Evolutionary conservation across 2,888 invertebrate genomes (phyloP), one percentile per base, ranked within the genome.

Genomic region (Seira ritae): DNA sequence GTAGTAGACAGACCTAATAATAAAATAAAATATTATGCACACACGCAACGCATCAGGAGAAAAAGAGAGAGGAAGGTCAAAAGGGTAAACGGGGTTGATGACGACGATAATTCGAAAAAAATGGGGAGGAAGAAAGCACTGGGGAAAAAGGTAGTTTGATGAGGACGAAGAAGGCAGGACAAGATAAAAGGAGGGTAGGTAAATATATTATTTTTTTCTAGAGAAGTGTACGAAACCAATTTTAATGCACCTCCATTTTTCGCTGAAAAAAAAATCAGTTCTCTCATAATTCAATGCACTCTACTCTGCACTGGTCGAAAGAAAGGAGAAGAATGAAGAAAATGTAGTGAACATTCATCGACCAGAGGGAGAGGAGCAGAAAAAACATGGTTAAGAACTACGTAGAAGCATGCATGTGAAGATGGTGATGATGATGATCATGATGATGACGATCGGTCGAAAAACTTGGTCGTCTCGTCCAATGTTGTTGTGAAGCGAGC

Each of bases 1-100:
- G 31, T 31, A 31, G 31, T 2, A 31, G 31, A 31, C 31, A 31
- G 31, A 4, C 31, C 8, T 31, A 31, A 31, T 50, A 50, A n/a
- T 50, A 50, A n/a, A n/a, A 15, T 8, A 50, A 50, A 8, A n/a
- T 50, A 50, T 31, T 31, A 31, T 31, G 31, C 31, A 31, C 31
- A 31, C 31, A 31, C 31, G 31, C 50, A 50, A 50, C 17, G 50
- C 50, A 50, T 50, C 50, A 50, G 50, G 50, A 42, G 12, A 50
- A n/a, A 50, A n/a, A 50, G 50, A 50, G 50, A 50, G 50, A 50
- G 50, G 50, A 50, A 50, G 50, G 50, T 50, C 50, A 50, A 12
- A 50, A 50, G 50, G 50, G 12, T 50, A 50, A 50, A 50, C 31
- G 31, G 31, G 31, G 31, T 31, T 31, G 31, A 31, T 31, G 31